Base-by-base conservation (phyloP, 2,888 invertebrate genomes). In the Cheiracanthium punctorium region DNA sequence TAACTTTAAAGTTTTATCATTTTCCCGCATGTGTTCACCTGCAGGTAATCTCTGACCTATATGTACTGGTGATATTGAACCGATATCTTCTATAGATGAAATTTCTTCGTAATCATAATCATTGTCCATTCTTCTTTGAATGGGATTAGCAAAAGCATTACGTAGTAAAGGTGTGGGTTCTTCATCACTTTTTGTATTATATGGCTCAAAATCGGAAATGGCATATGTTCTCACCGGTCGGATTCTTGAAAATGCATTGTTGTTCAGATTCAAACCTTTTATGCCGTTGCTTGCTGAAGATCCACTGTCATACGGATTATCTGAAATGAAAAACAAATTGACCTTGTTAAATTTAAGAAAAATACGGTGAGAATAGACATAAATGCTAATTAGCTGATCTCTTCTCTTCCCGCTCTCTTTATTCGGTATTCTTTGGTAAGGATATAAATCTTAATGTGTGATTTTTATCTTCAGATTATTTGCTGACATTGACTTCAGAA, bases 1-100 rank as follows among this genome's bases (percentile, higher is more conserved):
- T n/a, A 82, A 52, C 43, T 77, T 28, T 10, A 82, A 24, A 41
- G 82, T 82, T 77, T 82, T 84, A 37, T 79, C 79, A 79, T 79
- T 79, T 79, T 74, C 84, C 12, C 79, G 52, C 4, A 8, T 29
- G 48, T 5, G 43, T 17, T 30, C 28, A n/a, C n/a, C n/a, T 1
- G 10, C 8, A 28, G 32, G 30, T 67, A 17, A 2, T 74, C 8
- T 1, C 7, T 48, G 17, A 24, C 58, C 58, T 7, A 24, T 58
- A 24, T 1, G 24, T 5, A 24, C 12, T 5, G 24, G 24, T 24
- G 58, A 58, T 2, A 5, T 1, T 12, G 20, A 5, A 20, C 2
- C 20, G 1, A 24, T 4, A 1, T 0, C 24, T 17, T 5, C 4
- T 58, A 58, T 17, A 24, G 71, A 37, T n/a, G 72, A 71, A 32